Conservation (phyloP, 2,888 invertebrate species). For the Cerceris rybyensis region DNA sequence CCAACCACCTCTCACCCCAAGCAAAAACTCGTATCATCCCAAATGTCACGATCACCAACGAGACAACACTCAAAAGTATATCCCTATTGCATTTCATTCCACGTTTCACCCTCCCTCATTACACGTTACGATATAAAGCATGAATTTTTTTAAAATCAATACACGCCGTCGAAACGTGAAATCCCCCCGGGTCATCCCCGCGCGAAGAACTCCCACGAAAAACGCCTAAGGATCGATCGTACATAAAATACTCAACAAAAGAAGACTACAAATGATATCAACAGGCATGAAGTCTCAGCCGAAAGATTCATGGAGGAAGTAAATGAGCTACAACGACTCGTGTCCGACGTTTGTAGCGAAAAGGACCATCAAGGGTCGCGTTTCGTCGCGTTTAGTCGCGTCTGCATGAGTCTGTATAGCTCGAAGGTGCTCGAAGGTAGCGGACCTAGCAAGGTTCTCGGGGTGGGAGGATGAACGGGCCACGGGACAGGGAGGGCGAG, state of each 20-base stretch:
- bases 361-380: conserved; percentile 50
- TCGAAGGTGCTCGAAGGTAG: conserved; percentile 25
- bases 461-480: conserved; percentile 48
- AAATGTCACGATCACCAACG: background rate
- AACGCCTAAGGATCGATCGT: background rate
- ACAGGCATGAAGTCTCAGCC: conserved; percentile 50
- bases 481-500: conserved; percentile 15
- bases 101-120: background rate
- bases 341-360: conserved; percentile 27
- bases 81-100: background rate
- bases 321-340: conserved; percentile 8
- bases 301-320: conserved; percentile 23
- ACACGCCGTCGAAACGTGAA: background rate
- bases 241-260: background rate
- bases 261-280: conserved; percentile 35
- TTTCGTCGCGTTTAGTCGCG: conserved; percentile 40
- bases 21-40: too few species aligned
- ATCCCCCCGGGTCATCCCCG: background rate
- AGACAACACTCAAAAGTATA: background rate
- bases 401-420: conserved; percentile 22
- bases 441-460: conserved; percentile 39
- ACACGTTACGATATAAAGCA: background rate
- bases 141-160: background rate
- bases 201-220: background rate
- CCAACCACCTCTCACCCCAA: too few species aligned